Evolutionary conservation across 2,888 invertebrate genomes (phyloP).

Genomic region (Xanthia togata): DNA sequence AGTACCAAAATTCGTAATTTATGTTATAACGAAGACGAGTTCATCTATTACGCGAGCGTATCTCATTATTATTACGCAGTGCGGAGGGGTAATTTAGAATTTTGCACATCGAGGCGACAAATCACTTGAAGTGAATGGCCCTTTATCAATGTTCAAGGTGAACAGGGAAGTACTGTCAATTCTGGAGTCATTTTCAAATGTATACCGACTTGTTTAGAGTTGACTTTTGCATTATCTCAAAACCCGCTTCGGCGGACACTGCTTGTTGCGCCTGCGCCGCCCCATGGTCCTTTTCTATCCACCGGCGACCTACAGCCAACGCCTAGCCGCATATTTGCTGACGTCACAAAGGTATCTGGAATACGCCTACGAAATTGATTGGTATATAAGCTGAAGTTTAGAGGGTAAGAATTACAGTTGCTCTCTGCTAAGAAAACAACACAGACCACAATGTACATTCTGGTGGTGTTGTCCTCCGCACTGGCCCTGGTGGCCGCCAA

Average conservation of each 20-base stretch:
- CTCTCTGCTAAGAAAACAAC: slow-evolving; percentile 82
- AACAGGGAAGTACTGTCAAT: slow-evolving; percentile 76
- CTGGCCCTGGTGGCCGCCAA: slow-evolving; percentile 90
- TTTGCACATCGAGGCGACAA: slow-evolving; percentile 50
- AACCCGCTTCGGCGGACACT: slow-evolving; percentile 31
- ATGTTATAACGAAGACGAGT: slow-evolving; percentile 32
- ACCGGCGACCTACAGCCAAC: slow-evolving; percentile 77
- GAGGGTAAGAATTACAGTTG: slow-evolving; percentile 81
- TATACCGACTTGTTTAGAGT: slow-evolving; percentile 68
- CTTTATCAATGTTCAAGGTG: slow-evolving; percentile 87
- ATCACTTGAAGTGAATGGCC: slow-evolving; percentile 78
- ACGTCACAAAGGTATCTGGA: slow-evolving; percentile 86
- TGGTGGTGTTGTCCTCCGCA: slow-evolving; percentile 92
- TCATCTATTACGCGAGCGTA: slow-evolving; percentile 37
- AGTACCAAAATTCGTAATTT: slow-evolving; percentile 36
- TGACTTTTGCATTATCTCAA: slow-evolving; percentile 56
- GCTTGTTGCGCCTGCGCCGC: slow-evolving; percentile 58
- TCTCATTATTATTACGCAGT: slow-evolving; percentile 40
- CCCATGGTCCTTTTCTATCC: slow-evolving; percentile 78
- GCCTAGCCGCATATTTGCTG: slow-evolving; percentile 81
- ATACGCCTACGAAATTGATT: slow-evolving; percentile 81
- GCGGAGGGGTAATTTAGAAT: slow-evolving; percentile 43
- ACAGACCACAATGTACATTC: slow-evolving; percentile 90
- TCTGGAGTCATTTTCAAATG: slow-evolving; percentile 70
- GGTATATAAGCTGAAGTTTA: slow-evolving; percentile 83